Evolutionary conservation across 2,888 invertebrate species (phyloP), one percentile per base, ranked within the genome.

Genomic region (Neoascia interrupta): DNA sequence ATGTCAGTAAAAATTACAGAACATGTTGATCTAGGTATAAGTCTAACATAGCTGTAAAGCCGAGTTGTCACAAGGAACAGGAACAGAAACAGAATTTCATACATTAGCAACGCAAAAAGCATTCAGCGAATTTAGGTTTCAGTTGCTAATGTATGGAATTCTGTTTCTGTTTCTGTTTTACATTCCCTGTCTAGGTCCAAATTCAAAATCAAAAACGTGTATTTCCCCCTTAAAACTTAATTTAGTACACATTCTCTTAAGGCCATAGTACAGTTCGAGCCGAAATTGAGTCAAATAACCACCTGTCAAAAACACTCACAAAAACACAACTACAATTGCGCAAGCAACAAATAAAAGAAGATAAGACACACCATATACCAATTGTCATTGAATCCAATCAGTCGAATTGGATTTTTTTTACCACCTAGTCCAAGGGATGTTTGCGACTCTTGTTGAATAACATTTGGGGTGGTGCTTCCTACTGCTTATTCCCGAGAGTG

Each of bases 381-480:
- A 23, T 51, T 58, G 58, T 36, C 51, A 60, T n/a, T 15, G 37
- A n/a, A 26, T 54, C 23, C 26, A 15, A 51, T 69, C 49, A 69
- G 49, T 41, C 69, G 53, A 53, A 76, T 51, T 28, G 34, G 34
- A 47, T 6, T 6, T n/a, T 51, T 51, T 49, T 79, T 34, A 28
- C 47, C 26, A 8, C 31, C 31, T 2, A 31, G 8, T 6, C 2
- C 47, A 56, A 54, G 72, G 72, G 72, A 51, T 72, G 66, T 66
- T 66, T 45, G 36, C 39, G 21, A 61, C 23, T 56, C 68, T 34
- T 13, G 31, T 79, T 61, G 56, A 68, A 61, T 56, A 79, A 79
- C 56, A 73, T 56, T 72, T 45, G 73, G 79, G 73, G 73, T 79
- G 61, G 79, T 72, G 49, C 51, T 51, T 79, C 8, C 68, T 76